Evolutionary conservation across 2,113 vertebrate genomes (phyloP).

Genomic region (Trichomycterus rosablanca): DNA sequence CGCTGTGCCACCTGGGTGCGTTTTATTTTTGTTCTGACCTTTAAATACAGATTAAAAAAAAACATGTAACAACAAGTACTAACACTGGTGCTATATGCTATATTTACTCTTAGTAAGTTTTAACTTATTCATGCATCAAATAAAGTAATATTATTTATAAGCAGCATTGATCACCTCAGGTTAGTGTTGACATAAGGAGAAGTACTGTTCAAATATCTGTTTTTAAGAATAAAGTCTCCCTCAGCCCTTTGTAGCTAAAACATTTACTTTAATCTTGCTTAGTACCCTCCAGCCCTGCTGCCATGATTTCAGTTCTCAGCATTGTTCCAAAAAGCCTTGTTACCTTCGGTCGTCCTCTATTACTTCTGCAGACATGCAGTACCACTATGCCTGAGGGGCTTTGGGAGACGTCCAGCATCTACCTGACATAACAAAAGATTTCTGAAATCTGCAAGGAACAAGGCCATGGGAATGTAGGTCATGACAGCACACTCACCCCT

Average conservation of each 20-base stretch:
- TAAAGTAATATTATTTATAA: background rate
- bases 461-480: conserved; percentile 47
- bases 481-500: conserved; percentile 31
- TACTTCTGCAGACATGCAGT: conserved; percentile 54
- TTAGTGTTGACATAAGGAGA: background rate
- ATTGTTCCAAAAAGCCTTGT: conserved; percentile 58
- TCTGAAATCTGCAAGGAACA: conserved; percentile 61
- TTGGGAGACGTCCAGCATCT: conserved; percentile 65
- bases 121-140: background rate
- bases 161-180: background rate
- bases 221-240: conserved; percentile 7
- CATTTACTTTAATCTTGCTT: conserved; percentile 29
- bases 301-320: conserved; percentile 48
- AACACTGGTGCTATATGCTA: no score
- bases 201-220: background rate
- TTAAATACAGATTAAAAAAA: no score
- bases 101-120: no score
- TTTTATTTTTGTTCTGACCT: no score
- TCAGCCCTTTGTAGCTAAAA: conserved; percentile 16
- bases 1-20: no score
- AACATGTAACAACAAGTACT: no score
- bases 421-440: conserved; percentile 63
- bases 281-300: conserved; percentile 19
- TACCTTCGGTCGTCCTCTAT: conserved; percentile 65
- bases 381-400: conserved; percentile 65